Evolutionary conservation across 2,888 invertebrate genomes (phyloP), one percentile per base, ranked within the genome.

Genomic region (Ptychoptera contaminata): DNA sequence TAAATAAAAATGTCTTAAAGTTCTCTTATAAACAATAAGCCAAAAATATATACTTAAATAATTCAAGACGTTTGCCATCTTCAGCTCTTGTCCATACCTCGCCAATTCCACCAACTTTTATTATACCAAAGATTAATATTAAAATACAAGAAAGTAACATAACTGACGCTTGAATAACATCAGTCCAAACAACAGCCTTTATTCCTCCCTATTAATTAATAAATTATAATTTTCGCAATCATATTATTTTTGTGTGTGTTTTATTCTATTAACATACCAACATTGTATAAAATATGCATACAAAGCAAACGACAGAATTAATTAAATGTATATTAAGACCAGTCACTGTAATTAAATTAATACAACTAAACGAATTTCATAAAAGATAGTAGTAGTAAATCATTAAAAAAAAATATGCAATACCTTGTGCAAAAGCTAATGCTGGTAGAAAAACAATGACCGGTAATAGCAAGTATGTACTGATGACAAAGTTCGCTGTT

Each of bases 231-330:
- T 38, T 14, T 2, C n/a, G 8, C n/a, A 14, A 40, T 23, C 23
- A 43, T n/a, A 30, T 31, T 15, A 5, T 23, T 23, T 23, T 23
- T 23, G 3, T 23, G 23, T 23, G 3, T 23, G 23, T 36, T 2
- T 30, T 11, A 8, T n/a, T 31, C 31, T 40, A 37, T 15, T 56
- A 34, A 66, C 71, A 65, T 60, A 73, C 73, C 53, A 73, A 54
- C 54, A 72, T 69, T 1, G 75, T 76, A 55, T 76, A 76, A 54
- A 75, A 69, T 10, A 72, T 67, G 54, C 74, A 74, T 12, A 75
- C 68, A 11, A 64, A 50, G 41, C 71, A 71, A 5, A 73, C 69
- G 6, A 72, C 59, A 1, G 65, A 49, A 43, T 74, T 71, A 23
- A 74, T 69, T 1, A 70, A 55, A 61, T 74, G 73, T 37, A 74